These are phyloP conservation scores for Diplodus puntazzo DNA, from an alignment of 2,797 vertebrate genomes.

Conservation along the genomic window DNA sequence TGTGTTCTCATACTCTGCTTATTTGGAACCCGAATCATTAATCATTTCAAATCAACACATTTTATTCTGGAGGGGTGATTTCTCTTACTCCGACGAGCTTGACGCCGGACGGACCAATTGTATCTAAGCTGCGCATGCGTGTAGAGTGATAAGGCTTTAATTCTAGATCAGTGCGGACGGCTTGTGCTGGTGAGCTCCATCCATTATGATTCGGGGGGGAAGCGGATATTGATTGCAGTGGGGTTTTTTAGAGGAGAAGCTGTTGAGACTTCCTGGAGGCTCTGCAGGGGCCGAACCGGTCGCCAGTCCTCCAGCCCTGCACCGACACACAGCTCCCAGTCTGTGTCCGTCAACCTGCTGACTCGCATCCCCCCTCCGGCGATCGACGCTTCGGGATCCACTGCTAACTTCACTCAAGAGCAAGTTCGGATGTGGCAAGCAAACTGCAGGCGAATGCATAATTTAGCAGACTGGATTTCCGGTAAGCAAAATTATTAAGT, in stretches of 20 bases:
- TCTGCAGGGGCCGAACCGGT: slow-evolving; percentile 19
- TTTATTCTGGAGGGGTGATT: slow-evolving; percentile 29
- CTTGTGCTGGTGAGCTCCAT: slow-evolving; percentile 20
- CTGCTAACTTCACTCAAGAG: slow-evolving; percentile 46
- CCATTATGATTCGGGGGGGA: slow-evolving; percentile 16
- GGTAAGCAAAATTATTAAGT: slow-evolving; percentile 59
- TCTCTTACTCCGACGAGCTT: not conserved
- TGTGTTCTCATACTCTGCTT: not conserved
- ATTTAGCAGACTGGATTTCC: slow-evolving; percentile 83
- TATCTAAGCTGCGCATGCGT: slow-evolving; percentile 70
- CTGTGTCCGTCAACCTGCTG: slow-evolving; percentile 35
- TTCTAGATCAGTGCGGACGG: slow-evolving; percentile 30
- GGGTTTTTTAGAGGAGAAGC: not conserved
- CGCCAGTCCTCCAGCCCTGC: slow-evolving; percentile 15
- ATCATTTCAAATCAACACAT: not conserved
- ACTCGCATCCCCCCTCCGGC: slow-evolving; percentile 15
- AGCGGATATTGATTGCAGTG: slow-evolving; percentile 5
- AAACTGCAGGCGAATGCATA: slow-evolving; percentile 82
- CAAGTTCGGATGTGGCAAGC: slow-evolving; percentile 80
- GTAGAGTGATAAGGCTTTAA: slow-evolving; percentile 51
- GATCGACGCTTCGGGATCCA: slow-evolving; percentile 37
- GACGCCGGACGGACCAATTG: not conserved
- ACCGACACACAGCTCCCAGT: slow-evolving; percentile 29
- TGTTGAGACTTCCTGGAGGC: not conserved
- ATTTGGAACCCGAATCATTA: not conserved